Conservation (phyloP, 1,140 invertebrate genomes). For the Camponotus floridanus region DNA sequence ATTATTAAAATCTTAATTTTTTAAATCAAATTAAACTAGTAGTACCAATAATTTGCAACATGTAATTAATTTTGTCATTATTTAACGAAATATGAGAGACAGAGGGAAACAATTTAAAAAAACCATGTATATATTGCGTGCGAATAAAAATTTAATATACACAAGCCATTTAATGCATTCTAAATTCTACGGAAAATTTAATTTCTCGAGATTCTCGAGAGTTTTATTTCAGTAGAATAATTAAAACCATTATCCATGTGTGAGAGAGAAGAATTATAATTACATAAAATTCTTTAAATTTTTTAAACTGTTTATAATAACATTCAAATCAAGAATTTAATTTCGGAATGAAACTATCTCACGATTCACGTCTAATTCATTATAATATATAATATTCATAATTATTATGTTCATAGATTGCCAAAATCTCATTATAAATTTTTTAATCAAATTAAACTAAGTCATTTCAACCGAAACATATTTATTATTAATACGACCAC, state of each 20-base stretch:
- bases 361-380: background rate
- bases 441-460: background rate
- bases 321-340: conserved; percentile 5
- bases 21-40: background rate
- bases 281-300: background rate
- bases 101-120: background rate
- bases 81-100: background rate
- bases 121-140: background rate
- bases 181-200: background rate
- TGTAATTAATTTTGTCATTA: conserved; percentile 22
- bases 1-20: background rate
- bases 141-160: background rate
- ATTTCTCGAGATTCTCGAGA: background rate
- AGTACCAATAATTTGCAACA: background rate
- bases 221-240: background rate
- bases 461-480: background rate
- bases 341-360: background rate
- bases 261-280: background rate
- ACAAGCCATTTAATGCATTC: background rate
- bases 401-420: background rate
- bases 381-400: too few relatives aligned
- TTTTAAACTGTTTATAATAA: background rate
- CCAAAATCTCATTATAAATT: background rate
- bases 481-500: background rate
- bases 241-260: background rate